phyloP scores from a whole-genome alignment of 2,113 vertebrate species.

The Erpornis zantholeuca region DNA sequence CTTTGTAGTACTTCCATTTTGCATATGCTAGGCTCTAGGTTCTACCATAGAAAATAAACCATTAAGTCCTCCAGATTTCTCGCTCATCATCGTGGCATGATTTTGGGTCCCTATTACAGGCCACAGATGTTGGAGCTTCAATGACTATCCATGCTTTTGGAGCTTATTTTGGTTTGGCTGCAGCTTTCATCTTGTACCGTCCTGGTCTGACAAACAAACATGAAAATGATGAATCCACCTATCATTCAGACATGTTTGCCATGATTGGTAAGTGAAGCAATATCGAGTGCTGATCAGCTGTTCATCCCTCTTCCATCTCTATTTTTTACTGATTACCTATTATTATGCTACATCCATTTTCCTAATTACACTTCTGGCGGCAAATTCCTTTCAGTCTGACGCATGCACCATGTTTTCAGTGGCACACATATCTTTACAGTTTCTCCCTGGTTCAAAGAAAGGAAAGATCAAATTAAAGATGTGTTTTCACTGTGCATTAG shows the following conservation, averaged over 20 bases:
- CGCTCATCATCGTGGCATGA: background rate
- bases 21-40: background rate
- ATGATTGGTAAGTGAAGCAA: slow-evolving; percentile 88
- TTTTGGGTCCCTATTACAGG: slow-evolving; percentile 68
- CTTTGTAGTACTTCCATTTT: background rate
- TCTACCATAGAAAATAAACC: background rate
- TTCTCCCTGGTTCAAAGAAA: background rate
- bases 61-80: background rate
- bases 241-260: slow-evolving; percentile 91
- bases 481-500: background rate
- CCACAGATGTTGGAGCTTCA: slow-evolving; percentile 88
- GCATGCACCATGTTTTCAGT: background rate
- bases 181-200: slow-evolving; percentile 82
- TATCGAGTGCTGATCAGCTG: background rate
- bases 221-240: slow-evolving; percentile 86
- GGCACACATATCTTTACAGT: background rate
- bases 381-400: background rate
- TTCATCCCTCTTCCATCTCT: background rate
- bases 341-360: background rate
- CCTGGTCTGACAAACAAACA: slow-evolving; percentile 78
- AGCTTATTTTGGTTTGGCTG: slow-evolving; percentile 93
- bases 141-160: slow-evolving; percentile 96
- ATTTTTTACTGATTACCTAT: background rate
- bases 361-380: background rate
- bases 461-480: background rate